Evolutionary conservation across 2,888 invertebrate species (phyloP).

Genomic region (Trachelus tabidus): DNA sequence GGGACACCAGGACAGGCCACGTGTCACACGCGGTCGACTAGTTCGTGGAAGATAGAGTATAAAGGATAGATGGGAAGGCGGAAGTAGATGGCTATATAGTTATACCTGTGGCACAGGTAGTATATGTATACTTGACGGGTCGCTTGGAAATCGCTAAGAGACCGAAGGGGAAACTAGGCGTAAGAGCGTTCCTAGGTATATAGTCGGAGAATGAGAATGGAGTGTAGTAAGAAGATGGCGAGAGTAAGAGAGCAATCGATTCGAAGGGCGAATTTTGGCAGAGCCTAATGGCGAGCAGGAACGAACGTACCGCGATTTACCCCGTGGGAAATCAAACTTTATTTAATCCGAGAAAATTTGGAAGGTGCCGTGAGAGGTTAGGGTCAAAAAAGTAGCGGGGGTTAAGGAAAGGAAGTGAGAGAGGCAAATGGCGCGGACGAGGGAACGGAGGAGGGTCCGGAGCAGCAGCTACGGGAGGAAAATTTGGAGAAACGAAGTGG

Average conservation of each 20-base stretch:
- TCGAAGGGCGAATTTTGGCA: conserved; percentile 2
- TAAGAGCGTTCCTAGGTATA: background rate
- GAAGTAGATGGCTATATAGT: background rate
- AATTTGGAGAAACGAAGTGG: background rate
- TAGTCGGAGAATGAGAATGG: background rate
- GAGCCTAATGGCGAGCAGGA: conserved; percentile 9
- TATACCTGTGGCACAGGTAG: background rate
- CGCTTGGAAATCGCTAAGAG: background rate
- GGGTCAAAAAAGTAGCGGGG: conserved; percentile 9
- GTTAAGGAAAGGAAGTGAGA: background rate
- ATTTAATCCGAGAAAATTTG: conserved; percentile 44
- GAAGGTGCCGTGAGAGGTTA: conserved; percentile 26
- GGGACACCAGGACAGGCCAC: conserved; percentile 7
- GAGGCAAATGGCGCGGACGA: conserved; percentile 2
- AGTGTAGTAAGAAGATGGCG: background rate
- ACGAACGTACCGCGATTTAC: conserved; percentile 40
- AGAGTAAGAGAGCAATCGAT: background rate
- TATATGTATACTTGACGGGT: background rate
- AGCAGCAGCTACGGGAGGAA: background rate
- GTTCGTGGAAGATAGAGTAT: background rate
- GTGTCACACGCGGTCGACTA: conserved; percentile 2
- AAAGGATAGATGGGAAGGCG: background rate
- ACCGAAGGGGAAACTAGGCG: background rate
- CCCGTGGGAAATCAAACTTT: conserved; percentile 57
- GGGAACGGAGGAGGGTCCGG: background rate